Evolutionary conservation across 2,113 vertebrate species (phyloP).

Genomic region (Melierax canorus): DNA sequence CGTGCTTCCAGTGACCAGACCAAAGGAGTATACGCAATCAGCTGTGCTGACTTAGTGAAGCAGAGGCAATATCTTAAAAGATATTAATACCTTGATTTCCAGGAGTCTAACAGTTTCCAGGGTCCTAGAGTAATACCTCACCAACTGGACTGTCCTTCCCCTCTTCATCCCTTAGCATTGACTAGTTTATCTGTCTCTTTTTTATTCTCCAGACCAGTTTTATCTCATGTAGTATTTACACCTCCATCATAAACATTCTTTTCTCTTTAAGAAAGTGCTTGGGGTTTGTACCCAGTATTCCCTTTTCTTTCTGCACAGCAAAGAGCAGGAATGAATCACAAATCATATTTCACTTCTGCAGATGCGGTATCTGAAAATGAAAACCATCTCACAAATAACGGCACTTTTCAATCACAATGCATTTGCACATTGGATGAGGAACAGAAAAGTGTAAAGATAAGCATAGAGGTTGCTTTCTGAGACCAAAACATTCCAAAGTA

Average conservation of each 20-base stretch:
- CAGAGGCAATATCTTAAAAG: background rate
- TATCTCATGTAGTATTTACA: background rate
- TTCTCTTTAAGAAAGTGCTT: background rate
- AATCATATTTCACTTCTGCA: background rate
- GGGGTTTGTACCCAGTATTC: background rate
- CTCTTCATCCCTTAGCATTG: background rate
- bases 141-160: background rate
- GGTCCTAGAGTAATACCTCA: background rate
- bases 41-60: background rate
- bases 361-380: background rate
- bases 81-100: background rate
- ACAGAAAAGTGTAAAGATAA: background rate
- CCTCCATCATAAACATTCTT: background rate
- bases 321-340: background rate
- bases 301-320: background rate
- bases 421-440: background rate
- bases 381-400: background rate
- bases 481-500: background rate
- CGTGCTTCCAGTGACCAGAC: background rate
- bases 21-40: background rate
- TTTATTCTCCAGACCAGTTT: background rate
- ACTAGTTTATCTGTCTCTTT: background rate
- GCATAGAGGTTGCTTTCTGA: background rate
- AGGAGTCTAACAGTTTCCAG: background rate
- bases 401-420: background rate